Conservation (phyloP, 2,888 invertebrate genomes). For the Aricia artaxerxes region DNA sequence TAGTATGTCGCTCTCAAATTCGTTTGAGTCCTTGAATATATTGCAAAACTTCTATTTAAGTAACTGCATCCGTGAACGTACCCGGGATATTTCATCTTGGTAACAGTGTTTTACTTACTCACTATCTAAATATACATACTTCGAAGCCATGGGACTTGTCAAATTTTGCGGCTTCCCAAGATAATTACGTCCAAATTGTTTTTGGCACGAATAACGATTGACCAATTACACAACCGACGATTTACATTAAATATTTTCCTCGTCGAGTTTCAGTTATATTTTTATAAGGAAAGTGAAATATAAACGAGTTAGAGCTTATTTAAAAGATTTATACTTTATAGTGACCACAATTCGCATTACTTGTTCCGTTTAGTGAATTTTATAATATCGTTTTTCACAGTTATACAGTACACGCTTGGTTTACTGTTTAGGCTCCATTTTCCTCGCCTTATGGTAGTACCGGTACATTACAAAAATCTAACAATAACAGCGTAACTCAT, state of each 20-base stretch:
- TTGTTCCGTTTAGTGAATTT: neutral
- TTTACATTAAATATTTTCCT: neutral
- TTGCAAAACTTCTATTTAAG: too few species aligned
- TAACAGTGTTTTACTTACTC: neutral
- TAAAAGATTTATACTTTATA: neutral
- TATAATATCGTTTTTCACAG: neutral
- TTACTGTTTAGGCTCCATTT: neutral
- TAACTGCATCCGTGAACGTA: neutral
- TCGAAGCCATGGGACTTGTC: slow-evolving; percentile 13
- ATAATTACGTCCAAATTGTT: slow-evolving; percentile 17
- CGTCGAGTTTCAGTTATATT: neutral
- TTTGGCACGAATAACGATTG: slow-evolving; percentile 23
- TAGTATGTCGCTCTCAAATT: too few species aligned
- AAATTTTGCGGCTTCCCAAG: slow-evolving; percentile 22
- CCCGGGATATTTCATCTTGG: neutral
- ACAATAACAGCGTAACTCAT: neutral
- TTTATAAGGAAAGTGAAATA: neutral
- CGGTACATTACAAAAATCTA: neutral
- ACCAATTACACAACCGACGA: slow-evolving; percentile 21
- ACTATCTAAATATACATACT: slow-evolving; percentile 4
- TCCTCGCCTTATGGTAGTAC: neutral
- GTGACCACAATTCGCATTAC: neutral
- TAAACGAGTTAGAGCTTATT: neutral
- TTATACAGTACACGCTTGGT: neutral
- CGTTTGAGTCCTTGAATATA: too few species aligned